Evolutionary conservation across 2,888 invertebrate genomes (phyloP).

Genomic region (Eupeodes latifasciatus): DNA sequence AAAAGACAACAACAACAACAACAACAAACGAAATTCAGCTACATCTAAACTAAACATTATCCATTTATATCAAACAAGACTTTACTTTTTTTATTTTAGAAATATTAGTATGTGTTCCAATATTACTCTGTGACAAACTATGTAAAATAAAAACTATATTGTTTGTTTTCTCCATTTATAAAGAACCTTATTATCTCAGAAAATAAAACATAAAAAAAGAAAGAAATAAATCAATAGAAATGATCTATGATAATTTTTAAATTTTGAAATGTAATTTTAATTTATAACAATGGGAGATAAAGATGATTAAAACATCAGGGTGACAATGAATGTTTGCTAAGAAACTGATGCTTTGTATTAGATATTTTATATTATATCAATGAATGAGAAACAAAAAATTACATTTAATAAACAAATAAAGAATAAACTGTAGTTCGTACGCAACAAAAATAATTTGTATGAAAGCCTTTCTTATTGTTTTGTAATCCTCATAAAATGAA

Average conservation of each 20-base stretch:
- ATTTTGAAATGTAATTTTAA: slow-evolving; percentile 25
- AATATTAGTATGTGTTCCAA: slow-evolving; percentile 47
- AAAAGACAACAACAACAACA: slow-evolving; percentile 28
- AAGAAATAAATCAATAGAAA: not conserved
- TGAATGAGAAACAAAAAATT: slow-evolving; percentile 43
- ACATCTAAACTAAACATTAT: slow-evolving; percentile 40
- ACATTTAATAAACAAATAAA: slow-evolving; percentile 56
- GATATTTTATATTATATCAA: slow-evolving; percentile 43
- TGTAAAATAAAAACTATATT: not conserved
- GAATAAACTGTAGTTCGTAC: slow-evolving; percentile 37
- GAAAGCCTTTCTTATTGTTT: not conserved
- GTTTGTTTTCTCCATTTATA: slow-evolving; percentile 44
- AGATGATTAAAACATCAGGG: slow-evolving; percentile 5
- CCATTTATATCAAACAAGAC: slow-evolving; percentile 30
- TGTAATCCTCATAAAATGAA: not conserved
- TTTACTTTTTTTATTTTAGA: slow-evolving; percentile 48
- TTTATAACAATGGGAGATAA: not conserved
- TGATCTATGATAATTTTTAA: slow-evolving; percentile 6
- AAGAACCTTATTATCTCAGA: slow-evolving; percentile 22
- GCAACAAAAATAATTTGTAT: slow-evolving; percentile 14
- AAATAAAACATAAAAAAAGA: not conserved
- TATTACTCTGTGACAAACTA: slow-evolving; percentile 20
- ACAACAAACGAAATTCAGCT: slow-evolving; percentile 24
- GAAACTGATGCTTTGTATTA: slow-evolving; percentile 56
- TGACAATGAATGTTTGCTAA: slow-evolving; percentile 31